Base-by-base conservation (phyloP, 1,140 invertebrate species). In the Caenorhabditis latens region DNA sequence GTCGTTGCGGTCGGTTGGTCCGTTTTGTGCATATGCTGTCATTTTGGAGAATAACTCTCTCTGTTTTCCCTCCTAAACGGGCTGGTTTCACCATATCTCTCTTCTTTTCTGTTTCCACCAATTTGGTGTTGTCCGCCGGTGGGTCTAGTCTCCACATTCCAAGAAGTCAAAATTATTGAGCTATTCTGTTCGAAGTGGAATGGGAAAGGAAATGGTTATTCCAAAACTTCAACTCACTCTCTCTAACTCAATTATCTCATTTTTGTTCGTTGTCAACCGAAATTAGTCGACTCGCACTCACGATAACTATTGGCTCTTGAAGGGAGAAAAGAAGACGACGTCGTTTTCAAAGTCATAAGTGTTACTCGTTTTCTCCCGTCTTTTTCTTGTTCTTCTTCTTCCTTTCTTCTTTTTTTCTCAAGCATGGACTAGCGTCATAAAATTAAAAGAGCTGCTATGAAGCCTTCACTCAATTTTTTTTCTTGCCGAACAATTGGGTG, bases 271-370 rank as follows among this genome's bases (percentile, higher is more conserved):
- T 79, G 71, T 79, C 71, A 79, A 79, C 71, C 46, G 46, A 79
- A 79, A 79, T 79, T 79, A 79, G 71, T 79, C 46, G 71, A 79
- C 46, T 79, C 46, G 46, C 71, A 79, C 71, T 79, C 46, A 79
- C 46, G 71, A 79, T 7, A 50, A 50, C 65, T 71, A 50, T 79
- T 79, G 46, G 71, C 46, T 50, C 46, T 24, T 67, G 24, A 11
- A 40, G 40, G 63, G 24, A 79, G 53, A n/a, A 79, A 63, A 50
- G 71, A 50, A 48, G 46, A 43, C 67, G 67, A 79, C 16, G 71
- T 79, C 71, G 71, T 79, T 79, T 79, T 53, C 71, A 50, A 79
- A 79, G 71, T 79, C 71, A 79, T 79, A 79, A 79, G 71, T 53
- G 71, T 79, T 79, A 79, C 71, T 79, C 71, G 71, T 79, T 32